These are phyloP conservation scores for Rhopalosiphum nymphaeae DNA, from an alignment of 2,888 invertebrate species.

Conservation along the genomic window DNA sequence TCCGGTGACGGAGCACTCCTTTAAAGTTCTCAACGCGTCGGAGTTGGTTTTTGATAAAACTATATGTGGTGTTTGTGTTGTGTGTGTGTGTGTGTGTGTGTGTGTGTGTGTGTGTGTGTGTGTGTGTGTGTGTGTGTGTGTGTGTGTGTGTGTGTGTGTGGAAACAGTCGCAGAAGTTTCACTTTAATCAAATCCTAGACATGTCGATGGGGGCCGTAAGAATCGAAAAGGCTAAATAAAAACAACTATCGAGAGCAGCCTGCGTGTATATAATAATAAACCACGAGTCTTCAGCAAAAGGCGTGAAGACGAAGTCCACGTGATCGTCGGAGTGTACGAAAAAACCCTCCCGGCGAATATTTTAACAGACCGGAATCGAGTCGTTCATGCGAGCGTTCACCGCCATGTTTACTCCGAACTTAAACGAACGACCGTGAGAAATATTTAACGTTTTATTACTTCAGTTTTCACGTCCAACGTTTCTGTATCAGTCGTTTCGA, in stretches of 20 bases:
- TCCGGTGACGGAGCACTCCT: conserved; percentile 4
- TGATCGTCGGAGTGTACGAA: conserved; percentile 17
- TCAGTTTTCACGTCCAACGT: not conserved
- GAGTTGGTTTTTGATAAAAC: too few relatives aligned
- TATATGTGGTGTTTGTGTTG: too few relatives aligned
- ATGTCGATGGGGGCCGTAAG: not conserved
- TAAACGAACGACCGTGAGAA: not conserved
- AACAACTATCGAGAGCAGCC: not conserved
- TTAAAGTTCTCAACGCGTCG: not conserved
- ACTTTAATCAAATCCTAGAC: conserved; percentile 38
- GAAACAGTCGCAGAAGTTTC: not conserved
- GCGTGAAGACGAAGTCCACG: not conserved
- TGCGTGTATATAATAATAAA: not conserved
- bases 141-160: not conserved
- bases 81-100: not conserved
- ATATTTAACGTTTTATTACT: not conserved
- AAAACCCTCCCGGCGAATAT: not conserved
- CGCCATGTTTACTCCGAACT: not conserved
- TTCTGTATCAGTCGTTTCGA: not conserved
- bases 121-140: not conserved
- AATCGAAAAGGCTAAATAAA: not conserved
- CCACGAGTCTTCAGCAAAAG: not conserved
- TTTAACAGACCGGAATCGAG: conserved; percentile 15
- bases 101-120: not conserved
- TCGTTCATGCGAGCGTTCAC: conserved; percentile 20